These are phyloP conservation scores for Tor tambroides DNA, from an alignment of 2,113 vertebrate species.

Conservation along the genomic window DNA sequence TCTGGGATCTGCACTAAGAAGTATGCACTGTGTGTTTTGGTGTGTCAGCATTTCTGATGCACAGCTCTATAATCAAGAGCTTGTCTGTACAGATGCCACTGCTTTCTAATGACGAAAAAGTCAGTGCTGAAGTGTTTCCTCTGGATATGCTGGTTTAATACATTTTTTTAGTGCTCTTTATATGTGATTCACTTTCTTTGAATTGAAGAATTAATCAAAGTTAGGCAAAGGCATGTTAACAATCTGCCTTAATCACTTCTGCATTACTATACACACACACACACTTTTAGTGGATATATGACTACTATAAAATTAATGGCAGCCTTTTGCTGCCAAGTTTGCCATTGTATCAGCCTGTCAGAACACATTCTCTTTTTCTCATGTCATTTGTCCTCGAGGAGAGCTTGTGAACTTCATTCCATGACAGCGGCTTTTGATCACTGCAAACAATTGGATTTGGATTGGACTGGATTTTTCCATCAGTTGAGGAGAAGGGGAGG, in stretches of 20 bases:
- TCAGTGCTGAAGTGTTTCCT: neutral
- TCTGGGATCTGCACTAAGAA: neutral
- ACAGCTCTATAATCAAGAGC: neutral
- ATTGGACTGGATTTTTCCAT: constrained; percentile 22
- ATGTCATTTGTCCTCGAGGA: constrained; percentile 37
- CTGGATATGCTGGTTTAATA: neutral
- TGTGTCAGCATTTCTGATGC: neutral
- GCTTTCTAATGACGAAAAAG: neutral
- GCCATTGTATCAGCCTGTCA: constrained; percentile 23
- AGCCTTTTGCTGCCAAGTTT: constrained; percentile 15
- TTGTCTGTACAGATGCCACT: constrained; percentile 4
- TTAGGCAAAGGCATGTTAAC: constrained; percentile 2
- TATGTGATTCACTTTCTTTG: neutral
- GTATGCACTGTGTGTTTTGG: neutral
- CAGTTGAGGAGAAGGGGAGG: neutral
- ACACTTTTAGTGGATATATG: constrained; percentile 14
- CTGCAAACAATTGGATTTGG: constrained; percentile 34
- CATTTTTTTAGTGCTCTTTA: neutral
- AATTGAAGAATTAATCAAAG: constrained; percentile 2
- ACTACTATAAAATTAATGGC: constrained; percentile 4
- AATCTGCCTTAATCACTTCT: constrained; percentile 35
- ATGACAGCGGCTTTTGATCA: constrained; percentile 10
- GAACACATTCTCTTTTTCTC: constrained; percentile 28
- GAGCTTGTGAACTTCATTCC: constrained; percentile 24
- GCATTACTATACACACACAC: neutral